Evolutionary conservation across 2,797 vertebrate genomes (phyloP).

Genomic region (Epinephelus coioides): DNA sequence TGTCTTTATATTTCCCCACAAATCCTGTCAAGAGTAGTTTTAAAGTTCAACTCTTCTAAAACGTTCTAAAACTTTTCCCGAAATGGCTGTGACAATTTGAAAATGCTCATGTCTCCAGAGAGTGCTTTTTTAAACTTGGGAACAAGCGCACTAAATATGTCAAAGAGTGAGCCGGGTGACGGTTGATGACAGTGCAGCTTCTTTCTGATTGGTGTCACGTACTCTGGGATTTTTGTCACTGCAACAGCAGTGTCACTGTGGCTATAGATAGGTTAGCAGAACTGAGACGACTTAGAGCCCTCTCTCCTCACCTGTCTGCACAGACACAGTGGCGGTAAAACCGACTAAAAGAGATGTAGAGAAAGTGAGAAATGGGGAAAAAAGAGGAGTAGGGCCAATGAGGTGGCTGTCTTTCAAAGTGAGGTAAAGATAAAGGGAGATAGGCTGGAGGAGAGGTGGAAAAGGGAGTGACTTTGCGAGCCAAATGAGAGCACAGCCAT

Average conservation of each 20-base stretch:
- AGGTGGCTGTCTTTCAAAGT: conserved; percentile 49
- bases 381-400: conserved; percentile 18
- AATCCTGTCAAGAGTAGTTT: conserved; percentile 8
- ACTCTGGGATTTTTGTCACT: conserved; percentile 50
- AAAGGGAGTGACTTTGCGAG: conserved; percentile 51
- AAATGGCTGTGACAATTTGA: conserved; percentile 27
- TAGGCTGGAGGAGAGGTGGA: conserved; percentile 39
- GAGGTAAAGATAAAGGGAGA: conserved; percentile 47
- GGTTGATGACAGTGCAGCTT: conserved; percentile 41
- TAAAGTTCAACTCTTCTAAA: conserved; percentile 5
- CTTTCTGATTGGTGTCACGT: conserved; percentile 52
- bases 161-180: conserved; percentile 39
- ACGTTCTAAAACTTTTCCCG: not conserved
- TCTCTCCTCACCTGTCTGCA: conserved; percentile 56
- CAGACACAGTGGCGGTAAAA: conserved; percentile 24
- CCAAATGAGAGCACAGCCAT: conserved; percentile 68
- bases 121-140: conserved; percentile 14
- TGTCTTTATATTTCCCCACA: not conserved
- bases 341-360: conserved; percentile 10
- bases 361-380: conserved; percentile 22
- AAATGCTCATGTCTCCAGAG: conserved; percentile 5
- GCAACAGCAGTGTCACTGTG: conserved; percentile 12
- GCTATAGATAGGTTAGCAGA: conserved; percentile 50
- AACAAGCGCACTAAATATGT: conserved; percentile 41
- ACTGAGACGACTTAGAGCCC: conserved; percentile 26